Evolutionary conservation across 1,140 invertebrate species (phyloP), one percentile per base, ranked within the genome.

Genomic region (Drosophila tristis): DNA sequence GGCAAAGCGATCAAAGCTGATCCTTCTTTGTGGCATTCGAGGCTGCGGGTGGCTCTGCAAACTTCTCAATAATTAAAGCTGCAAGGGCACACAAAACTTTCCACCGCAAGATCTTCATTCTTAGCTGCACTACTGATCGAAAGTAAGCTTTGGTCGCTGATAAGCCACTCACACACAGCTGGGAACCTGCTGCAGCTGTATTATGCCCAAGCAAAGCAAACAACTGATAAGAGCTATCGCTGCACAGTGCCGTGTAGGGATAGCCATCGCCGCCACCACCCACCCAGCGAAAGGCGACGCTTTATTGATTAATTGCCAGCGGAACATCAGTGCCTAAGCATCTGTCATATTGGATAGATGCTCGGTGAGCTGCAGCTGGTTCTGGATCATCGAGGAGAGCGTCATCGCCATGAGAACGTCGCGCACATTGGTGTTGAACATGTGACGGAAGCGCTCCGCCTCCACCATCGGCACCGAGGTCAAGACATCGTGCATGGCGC

Each of bases 401-500:
- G 85, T 84, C 11, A 89, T 80, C 49, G 60, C 23, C 73, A 89
- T 63, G 0, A 89, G 63, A 73, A 89, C 78, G 15, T 90, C 77
- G 1, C 84, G 73, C 2, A 85, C 68, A 53, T 80, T 80, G 4
- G 51, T 42, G 48, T 78, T 89, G 49, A 90, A 78, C 75, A 84
- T 74, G 0, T 44, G 11, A 0, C 49, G 73, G 44, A 89, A 89
- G 15, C n/a, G 62, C 11, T 89, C 84, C 0, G 73, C 4, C 39
- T 89, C 76, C 50, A 90, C 23, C 29, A 84, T 9, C 2, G 84
- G 84, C 6, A 89, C 76, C 2, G 85, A 74, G 2, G 76, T 67
- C 2, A 89, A n/a, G 0, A 61, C 72, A 45, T 77, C 67, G 26
- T 80, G 47, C 5, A 89, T 48, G 0, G 73, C 49, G 13, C 84